Conservation (phyloP, 2,888 invertebrate genomes). For the Apocheima hispidaria region DNA sequence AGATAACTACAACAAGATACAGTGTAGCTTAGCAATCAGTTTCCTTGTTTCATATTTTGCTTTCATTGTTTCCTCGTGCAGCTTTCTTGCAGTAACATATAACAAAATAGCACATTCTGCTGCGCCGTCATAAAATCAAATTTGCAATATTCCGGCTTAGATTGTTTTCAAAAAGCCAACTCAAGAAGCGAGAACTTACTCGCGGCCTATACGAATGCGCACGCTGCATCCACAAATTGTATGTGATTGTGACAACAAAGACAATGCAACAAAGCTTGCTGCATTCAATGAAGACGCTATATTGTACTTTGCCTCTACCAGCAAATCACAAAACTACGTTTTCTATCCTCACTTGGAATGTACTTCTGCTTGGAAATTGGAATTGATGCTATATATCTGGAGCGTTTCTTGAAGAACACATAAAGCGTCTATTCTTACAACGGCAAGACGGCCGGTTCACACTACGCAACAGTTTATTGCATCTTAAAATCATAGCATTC, state of each 20-base stretch:
- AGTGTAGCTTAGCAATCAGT: too few species aligned
- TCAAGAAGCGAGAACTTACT: conserved; percentile 19
- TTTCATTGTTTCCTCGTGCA: not conserved
- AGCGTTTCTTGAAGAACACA: conserved; percentile 25
- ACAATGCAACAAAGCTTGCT: conserved; percentile 36
- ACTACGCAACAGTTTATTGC: not conserved
- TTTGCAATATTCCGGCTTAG: conserved; percentile 17
- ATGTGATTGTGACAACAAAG: conserved; percentile 52
- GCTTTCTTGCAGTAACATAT: conserved; percentile 1
- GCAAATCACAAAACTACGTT: conserved; percentile 29
- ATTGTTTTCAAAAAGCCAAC: conserved; percentile 37
- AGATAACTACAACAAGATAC: too few species aligned
- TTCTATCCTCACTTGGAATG: conserved; percentile 4
- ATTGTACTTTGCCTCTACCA: conserved; percentile 10
- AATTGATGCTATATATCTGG: conserved; percentile 22
- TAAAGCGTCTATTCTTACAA: conserved; percentile 25
- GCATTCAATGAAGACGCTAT: conserved; percentile 18
- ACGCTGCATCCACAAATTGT: conserved; percentile 48
- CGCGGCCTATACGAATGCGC: conserved; percentile 23
- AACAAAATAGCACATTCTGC: conserved; percentile 6
- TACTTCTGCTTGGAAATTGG: not conserved
- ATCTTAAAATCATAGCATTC: not conserved
- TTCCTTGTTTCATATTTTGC: too few species aligned
- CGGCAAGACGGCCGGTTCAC: conserved; percentile 13
- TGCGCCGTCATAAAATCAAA: conserved; percentile 22